phyloP scores from a whole-genome alignment of 2,113 vertebrate species.

The Galbula dea region DNA sequence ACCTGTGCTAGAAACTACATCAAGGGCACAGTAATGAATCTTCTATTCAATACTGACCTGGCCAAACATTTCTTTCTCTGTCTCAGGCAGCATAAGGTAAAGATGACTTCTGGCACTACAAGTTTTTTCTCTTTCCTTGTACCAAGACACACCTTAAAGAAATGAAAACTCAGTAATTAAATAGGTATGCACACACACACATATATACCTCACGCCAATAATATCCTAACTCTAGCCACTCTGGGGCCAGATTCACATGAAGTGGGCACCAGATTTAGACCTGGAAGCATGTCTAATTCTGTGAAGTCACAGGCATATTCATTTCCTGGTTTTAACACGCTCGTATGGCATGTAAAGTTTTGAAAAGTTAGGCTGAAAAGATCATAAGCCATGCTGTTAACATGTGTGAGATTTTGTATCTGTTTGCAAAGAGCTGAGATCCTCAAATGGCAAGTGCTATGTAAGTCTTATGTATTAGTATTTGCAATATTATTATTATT shows the following conservation, averaged over 20 bases:
- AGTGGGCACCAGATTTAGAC: slow-evolving; percentile 58
- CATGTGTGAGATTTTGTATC: slow-evolving; percentile 53
- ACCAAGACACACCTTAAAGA: neutral
- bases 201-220: neutral
- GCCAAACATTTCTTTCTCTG: neutral
- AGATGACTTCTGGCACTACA: neutral
- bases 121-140: neutral
- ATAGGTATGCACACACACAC: neutral
- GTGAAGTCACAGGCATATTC: slow-evolving; percentile 57
- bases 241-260: slow-evolving; percentile 15
- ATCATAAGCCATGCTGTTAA: slow-evolving; percentile 63
- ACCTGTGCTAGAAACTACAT: slow-evolving; percentile 18
- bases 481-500: neutral
- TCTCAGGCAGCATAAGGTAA: neutral
- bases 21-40: slow-evolving; percentile 5
- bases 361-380: slow-evolving; percentile 52
- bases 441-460: slow-evolving; percentile 28
- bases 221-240: neutral
- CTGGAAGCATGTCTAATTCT: slow-evolving; percentile 43
- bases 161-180: slow-evolving; percentile 21
- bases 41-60: neutral
- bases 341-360: slow-evolving; percentile 67
- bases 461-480: slow-evolving; percentile 50
- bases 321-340: slow-evolving; percentile 66
- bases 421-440: slow-evolving; percentile 49